phyloP scores from a whole-genome alignment of 2,113 vertebrate genomes.

The Pipa parva region DNA sequence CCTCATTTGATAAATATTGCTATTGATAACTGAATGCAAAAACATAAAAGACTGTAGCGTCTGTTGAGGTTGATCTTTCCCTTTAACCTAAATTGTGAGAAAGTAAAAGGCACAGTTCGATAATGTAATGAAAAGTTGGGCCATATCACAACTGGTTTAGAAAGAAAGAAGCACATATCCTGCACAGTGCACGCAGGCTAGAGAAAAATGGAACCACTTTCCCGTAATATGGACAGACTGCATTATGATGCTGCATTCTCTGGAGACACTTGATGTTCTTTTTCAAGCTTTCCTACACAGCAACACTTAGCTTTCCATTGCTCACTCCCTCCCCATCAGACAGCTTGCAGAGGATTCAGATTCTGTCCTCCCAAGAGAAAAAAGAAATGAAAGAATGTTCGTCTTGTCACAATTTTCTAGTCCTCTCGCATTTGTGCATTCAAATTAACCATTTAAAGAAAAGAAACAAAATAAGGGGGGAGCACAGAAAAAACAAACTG shows the following conservation, averaged over 20 bases:
- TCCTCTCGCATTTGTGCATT: conserved; percentile 12
- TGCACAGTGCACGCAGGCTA: not conserved
- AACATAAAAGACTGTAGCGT: no score
- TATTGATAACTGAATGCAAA: no score
- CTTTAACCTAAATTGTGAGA: no score
- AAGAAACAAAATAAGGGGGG: conserved; percentile 1
- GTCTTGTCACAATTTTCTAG: conserved; percentile 15
- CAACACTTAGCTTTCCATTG: not conserved
- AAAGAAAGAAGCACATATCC: not conserved
- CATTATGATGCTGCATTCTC: conserved; percentile 11
- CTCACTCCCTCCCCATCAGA: conserved; percentile 11
- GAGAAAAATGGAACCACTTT: not conserved
- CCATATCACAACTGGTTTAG: not conserved
- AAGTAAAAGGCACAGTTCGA: not conserved
- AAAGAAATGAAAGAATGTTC: conserved; percentile 1
- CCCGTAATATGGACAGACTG: not conserved
- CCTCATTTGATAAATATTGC: no score
- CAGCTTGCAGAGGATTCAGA: conserved; percentile 8
- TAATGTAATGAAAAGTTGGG: not conserved
- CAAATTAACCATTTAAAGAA: conserved; percentile 10
- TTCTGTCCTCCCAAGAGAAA: conserved; percentile 10
- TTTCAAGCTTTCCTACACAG: conserved; percentile 1
- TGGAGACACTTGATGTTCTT: conserved; percentile 5
- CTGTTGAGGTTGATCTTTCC: no score
- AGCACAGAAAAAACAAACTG: no score